Percentiles rank a stretch among this genome's conserved stretches.
Conservation (phyloP, 2,113 vertebrate genomes). For the Australoheros scitulus region DNA sequence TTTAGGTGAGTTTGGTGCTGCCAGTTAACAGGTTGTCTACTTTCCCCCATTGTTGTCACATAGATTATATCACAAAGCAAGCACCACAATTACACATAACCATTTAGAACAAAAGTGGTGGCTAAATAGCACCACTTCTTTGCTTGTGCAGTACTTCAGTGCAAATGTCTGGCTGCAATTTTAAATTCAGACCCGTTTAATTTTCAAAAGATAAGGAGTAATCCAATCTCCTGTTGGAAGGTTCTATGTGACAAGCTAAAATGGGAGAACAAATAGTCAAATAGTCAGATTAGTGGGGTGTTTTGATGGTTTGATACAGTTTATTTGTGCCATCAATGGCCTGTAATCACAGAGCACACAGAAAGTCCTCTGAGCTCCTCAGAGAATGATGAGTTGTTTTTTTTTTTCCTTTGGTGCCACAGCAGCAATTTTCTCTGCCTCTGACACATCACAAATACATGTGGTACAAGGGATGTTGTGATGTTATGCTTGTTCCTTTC, state of each 20-base stretch:
- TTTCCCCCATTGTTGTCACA: background rate
- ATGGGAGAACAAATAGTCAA: background rate
- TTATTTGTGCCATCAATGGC: slow-evolving; percentile 44
- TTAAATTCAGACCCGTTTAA: background rate
- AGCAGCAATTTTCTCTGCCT: slow-evolving; percentile 22
- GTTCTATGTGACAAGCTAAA: slow-evolving; percentile 13
- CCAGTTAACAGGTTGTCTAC: background rate
- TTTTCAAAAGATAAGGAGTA: background rate
- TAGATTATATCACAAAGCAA: background rate
- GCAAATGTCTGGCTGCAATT: background rate
- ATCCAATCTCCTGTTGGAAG: background rate
- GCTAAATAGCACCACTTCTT: background rate
- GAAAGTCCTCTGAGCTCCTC: slow-evolving; percentile 4
- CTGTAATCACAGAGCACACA: slow-evolving; percentile 44
- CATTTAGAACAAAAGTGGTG: background rate
- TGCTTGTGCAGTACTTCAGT: background rate
- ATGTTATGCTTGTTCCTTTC: slow-evolving; percentile 1
- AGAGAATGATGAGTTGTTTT: slow-evolving; percentile 16
- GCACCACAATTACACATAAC: background rate
- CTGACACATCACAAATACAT: background rate
- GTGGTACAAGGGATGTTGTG: background rate
- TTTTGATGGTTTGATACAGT: slow-evolving; percentile 46
- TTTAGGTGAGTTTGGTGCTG: no score
- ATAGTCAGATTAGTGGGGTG: background rate
- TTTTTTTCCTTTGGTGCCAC: background rate